A percentile compares a stretch with the other conserved stretches of the same genome.
Conservation (phyloP, 2,888 invertebrate genomes). For the Proisotoma minuta region DNA sequence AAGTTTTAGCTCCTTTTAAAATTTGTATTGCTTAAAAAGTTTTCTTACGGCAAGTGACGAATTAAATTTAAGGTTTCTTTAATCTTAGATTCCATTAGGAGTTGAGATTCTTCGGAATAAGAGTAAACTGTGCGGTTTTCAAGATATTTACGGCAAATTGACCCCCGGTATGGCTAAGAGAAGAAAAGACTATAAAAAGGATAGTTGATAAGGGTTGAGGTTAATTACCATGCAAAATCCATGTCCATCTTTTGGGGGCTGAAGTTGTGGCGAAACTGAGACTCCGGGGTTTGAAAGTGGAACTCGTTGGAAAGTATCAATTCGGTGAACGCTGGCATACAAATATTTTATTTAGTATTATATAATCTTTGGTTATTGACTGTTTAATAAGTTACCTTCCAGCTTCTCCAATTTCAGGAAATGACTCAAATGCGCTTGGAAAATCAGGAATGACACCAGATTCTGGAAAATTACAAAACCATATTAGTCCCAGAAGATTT, state of each 20-base stretch:
- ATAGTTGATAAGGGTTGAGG: neutral
- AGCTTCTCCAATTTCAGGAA: conserved; percentile 44
- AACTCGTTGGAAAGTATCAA: conserved; percentile 45
- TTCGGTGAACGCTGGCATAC: conserved; percentile 39
- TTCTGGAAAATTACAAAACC: conserved; percentile 18
- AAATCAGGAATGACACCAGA: conserved; percentile 46
- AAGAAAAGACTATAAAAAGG: neutral
- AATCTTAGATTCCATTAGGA: conserved; percentile 73
- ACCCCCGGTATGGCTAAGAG: conserved; percentile 64
- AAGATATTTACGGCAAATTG: conserved; percentile 70
- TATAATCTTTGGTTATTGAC: neutral
- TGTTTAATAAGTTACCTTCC: conserved; percentile 24
- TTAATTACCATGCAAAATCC: conserved; percentile 32
- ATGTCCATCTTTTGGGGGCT: conserved; percentile 33
- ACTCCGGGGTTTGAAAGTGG: conserved; percentile 43
- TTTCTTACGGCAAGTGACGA: conserved; percentile 67
- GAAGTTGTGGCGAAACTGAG: neutral
- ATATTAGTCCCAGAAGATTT: too few relatives aligned
- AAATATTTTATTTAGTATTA: neutral
- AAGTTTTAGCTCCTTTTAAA: neutral
- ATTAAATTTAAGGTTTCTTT: conserved; percentile 76
- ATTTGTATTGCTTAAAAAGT: neutral
- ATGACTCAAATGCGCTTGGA: conserved; percentile 43
- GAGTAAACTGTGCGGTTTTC: conserved; percentile 79
- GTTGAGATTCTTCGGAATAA: conserved; percentile 71